A percentile compares a stretch with the other conserved stretches of the same genome.
Evolutionary conservation across 2,888 invertebrate species (phyloP).

Genomic region (Cactoblastis cactorum): DNA sequence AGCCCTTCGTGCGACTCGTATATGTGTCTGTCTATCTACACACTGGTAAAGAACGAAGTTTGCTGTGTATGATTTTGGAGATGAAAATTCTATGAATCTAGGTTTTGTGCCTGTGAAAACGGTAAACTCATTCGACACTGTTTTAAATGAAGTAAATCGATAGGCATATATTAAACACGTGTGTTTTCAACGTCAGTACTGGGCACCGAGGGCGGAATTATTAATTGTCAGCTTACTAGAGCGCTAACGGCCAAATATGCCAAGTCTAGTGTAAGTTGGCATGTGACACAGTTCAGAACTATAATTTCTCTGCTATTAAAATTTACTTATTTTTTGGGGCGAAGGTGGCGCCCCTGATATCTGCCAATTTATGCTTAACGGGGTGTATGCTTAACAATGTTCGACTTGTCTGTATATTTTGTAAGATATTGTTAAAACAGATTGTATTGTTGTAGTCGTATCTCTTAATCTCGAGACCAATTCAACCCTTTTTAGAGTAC

Average conservation of each 20-base stretch:
- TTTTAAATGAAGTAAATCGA: slow-evolving; percentile 2
- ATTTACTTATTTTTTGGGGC: no score
- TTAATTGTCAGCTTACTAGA: slow-evolving; percentile 25
- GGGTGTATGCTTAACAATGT: no score
- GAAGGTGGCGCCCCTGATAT: no score
- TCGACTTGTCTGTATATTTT: slow-evolving; percentile 63
- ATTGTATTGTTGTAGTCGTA: slow-evolving; percentile 59
- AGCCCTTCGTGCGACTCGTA: no score
- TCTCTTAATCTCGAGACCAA: slow-evolving; percentile 75
- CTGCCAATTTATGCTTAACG: no score
- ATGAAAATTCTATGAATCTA: background rate
- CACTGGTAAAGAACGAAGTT: no score
- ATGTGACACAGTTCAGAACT: no score
- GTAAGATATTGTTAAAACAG: slow-evolving; percentile 67
- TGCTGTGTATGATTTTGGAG: no score
- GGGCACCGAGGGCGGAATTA: slow-evolving; percentile 10
- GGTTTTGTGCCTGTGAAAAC: background rate
- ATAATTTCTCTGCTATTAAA: background rate
- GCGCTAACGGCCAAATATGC: slow-evolving; percentile 33
- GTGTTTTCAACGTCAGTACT: background rate
- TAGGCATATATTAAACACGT: background rate
- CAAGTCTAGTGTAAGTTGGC: no score
- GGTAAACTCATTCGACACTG: background rate
- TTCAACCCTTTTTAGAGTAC: slow-evolving; percentile 67
- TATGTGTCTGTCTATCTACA: no score